Conservation (phyloP, 2,797 vertebrate genomes). For the Monodelphis domestica region DNA sequence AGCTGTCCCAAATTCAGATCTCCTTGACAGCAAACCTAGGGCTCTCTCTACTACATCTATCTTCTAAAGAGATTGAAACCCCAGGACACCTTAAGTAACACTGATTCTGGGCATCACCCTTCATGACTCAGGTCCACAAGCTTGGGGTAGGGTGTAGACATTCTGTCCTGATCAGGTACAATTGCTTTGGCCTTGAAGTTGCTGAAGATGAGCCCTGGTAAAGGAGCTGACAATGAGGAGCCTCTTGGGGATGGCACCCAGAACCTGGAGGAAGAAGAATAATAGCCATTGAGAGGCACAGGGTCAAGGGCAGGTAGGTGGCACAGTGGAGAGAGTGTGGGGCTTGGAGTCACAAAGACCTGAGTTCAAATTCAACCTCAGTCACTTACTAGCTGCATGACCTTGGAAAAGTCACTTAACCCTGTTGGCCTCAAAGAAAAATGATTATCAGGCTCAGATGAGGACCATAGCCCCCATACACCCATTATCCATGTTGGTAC, state of each 20-base stretch:
- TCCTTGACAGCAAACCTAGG: not conserved
- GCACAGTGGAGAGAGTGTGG: too few species aligned
- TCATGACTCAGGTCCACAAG: not conserved
- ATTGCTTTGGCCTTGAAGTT: not conserved
- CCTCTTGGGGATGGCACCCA: not conserved
- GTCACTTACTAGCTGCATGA: too few species aligned
- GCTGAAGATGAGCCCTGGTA: not conserved
- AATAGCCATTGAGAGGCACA: not conserved
- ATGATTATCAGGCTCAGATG: not conserved
- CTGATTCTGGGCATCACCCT: not conserved
- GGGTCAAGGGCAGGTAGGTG: too few species aligned
- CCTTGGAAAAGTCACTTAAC: too few species aligned
- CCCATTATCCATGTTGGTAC: not conserved
- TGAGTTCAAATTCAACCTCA: too few species aligned
- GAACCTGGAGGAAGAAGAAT: not conserved
- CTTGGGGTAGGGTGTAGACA: not conserved
- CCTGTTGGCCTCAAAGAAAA: too few species aligned
- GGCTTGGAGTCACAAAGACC: too few species aligned
- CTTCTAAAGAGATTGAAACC: not conserved
- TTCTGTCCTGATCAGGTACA: not conserved
- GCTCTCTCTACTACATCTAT: not conserved
- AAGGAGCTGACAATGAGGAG: not conserved
- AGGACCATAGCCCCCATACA: not conserved
- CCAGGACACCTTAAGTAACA: not conserved
- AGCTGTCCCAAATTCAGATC: too few species aligned